Conservation (phyloP, 2,797 vertebrate species). For the Ctenopoma multispine region DNA sequence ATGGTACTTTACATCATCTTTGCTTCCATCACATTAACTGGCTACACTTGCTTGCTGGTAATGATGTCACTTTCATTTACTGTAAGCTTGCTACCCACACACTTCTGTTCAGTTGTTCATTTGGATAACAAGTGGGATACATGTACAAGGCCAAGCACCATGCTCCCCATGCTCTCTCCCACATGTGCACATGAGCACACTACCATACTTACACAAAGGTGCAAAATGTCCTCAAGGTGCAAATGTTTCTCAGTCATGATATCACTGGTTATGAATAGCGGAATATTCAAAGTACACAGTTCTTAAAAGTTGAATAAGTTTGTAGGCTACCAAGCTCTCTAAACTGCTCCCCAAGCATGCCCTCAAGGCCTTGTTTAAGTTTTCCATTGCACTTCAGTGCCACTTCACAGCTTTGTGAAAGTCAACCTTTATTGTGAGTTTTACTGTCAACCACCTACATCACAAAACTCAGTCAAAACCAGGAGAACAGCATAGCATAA, state of each 20-base stretch:
- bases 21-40: conserved; percentile 26
- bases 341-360: not conserved
- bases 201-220: not conserved
- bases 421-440: conserved; percentile 24
- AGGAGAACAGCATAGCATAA: not conserved
- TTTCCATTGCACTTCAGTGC: conserved; percentile 1
- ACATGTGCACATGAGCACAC: conserved; percentile 4
- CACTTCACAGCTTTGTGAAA: conserved; percentile 27
- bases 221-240: not conserved
- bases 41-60: conserved; percentile 27
- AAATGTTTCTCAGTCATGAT: not conserved
- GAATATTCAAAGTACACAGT: not conserved
- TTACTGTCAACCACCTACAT: conserved; percentile 20
- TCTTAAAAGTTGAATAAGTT: not conserved
- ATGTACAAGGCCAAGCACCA: not conserved
- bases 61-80: conserved; percentile 54
- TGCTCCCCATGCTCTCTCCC: conserved; percentile 9
- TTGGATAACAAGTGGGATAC: conserved; percentile 30
- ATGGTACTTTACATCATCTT: conserved; percentile 21
- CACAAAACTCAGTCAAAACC: conserved; percentile 5
- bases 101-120: conserved; percentile 46
- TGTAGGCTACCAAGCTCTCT: not conserved
- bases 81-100: conserved; percentile 41
- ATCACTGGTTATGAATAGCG: not conserved
- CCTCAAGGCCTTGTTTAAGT: not conserved